A percentile compares a stretch with the other conserved stretches of the same genome.
Conservation (phyloP, 2,113 vertebrate genomes). For the Oncorhynchus nerka region DNA sequence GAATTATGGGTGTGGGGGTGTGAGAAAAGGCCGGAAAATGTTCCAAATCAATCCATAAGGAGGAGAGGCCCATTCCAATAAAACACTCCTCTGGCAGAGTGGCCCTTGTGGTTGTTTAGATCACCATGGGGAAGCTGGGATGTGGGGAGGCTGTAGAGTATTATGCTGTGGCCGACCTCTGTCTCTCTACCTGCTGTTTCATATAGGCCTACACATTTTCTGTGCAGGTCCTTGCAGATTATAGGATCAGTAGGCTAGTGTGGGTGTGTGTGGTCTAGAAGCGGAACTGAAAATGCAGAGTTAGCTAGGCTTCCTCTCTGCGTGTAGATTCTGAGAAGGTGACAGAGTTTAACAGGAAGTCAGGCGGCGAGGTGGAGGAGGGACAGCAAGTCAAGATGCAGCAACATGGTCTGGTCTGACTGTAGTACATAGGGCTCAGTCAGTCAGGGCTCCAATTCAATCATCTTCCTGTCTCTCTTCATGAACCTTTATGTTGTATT, state of each 20-base stretch:
- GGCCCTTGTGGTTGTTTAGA: not conserved
- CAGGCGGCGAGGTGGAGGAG: conserved; percentile 32
- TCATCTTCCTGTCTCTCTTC: not conserved
- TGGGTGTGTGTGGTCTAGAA: conserved; percentile 19
- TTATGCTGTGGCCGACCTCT: no score
- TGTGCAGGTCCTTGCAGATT: no score
- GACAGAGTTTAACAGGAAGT: conserved; percentile 61
- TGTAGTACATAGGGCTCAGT: not conserved
- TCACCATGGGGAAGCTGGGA: not conserved
- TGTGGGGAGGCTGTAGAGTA: not conserved
- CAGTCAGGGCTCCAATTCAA: not conserved
- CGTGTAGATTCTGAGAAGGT: conserved; percentile 58
- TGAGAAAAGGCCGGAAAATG: not conserved
- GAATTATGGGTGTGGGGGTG: no score
- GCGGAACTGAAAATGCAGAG: conserved; percentile 62
- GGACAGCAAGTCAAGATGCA: conserved; percentile 47
- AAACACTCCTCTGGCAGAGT: not conserved
- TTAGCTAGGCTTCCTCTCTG: conserved; percentile 12
- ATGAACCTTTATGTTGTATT: no score
- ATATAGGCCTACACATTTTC: no score
- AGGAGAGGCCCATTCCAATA: not conserved
- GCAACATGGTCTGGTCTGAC: not conserved
- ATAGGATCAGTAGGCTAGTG: no score
- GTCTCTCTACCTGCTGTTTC: not conserved
- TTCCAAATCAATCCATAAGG: not conserved